Evolutionary conservation across 1,140 invertebrate genomes (phyloP).

Genomic region (Platorchestia sp.): DNA sequence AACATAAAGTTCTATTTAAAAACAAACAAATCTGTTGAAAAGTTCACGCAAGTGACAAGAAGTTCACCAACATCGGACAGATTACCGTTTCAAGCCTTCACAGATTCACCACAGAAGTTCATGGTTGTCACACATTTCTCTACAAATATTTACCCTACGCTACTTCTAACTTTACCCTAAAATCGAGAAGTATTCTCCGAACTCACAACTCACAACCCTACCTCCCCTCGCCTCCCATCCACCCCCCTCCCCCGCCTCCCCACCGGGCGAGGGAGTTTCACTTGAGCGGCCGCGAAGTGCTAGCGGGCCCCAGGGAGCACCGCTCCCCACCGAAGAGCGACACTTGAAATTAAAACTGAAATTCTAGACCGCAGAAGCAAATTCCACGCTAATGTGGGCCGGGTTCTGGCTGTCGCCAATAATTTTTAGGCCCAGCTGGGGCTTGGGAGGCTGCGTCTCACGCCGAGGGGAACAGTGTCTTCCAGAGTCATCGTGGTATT

Average conservation of each 20-base stretch:
- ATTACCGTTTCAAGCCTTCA: too few species aligned
- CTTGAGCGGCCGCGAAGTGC: slow-evolving; percentile 30
- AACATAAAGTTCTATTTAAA: too few species aligned
- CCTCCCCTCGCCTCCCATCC: background rate
- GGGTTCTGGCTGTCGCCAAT: slow-evolving; percentile 35
- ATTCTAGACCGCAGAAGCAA: slow-evolving; percentile 53
- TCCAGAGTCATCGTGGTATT: background rate
- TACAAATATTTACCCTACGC: too few species aligned
- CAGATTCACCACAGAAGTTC: too few species aligned
- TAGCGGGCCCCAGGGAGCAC: background rate
- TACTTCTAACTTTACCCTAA: too few species aligned
- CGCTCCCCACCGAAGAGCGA: slow-evolving; percentile 17
- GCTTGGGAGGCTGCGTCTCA: background rate
- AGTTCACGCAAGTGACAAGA: too few species aligned
- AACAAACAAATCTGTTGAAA: too few species aligned
- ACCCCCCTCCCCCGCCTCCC: background rate
- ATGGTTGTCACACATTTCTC: too few species aligned
- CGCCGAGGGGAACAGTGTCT: background rate
- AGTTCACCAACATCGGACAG: too few species aligned
- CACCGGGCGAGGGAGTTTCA: background rate
- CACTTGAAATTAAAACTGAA: slow-evolving; percentile 55
- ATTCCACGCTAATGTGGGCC: slow-evolving; percentile 5
- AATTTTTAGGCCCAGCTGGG: background rate
- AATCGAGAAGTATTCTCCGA: too few species aligned
- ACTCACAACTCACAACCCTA: too few species aligned